A percentile compares a stretch with the other conserved stretches of the same genome.
These are phyloP conservation scores for Mythimna pallens DNA, from an alignment of 2,888 invertebrate genomes.

Conservation along the genomic window DNA sequence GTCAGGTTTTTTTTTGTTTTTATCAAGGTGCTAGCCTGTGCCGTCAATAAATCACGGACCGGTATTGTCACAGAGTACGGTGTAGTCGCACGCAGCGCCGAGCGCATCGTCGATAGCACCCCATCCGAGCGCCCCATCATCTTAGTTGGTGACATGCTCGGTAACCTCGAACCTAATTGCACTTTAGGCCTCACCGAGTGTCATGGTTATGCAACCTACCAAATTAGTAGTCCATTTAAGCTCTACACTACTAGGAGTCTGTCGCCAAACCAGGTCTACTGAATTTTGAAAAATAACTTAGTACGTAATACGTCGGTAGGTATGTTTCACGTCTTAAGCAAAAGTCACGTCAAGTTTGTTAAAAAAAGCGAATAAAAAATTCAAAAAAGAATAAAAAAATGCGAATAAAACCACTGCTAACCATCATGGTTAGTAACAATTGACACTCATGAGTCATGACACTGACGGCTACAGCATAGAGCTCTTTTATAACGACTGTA, in stretches of 20 bases:
- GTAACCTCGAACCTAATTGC: constrained; percentile 73
- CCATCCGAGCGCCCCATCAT: constrained; percentile 79
- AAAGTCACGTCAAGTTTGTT: not conserved
- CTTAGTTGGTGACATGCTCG: constrained; percentile 78
- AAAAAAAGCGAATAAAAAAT: constrained; percentile 2
- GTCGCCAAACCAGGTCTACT: not conserved
- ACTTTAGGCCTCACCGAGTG: not conserved
- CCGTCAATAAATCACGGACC: not conserved
- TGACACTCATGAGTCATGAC: constrained; percentile 9
- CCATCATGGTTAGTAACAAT: constrained; percentile 8
- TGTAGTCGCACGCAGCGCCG: constrained; percentile 38
- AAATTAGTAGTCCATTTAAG: not conserved
- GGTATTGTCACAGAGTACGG: not conserved
- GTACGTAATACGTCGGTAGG: not conserved
- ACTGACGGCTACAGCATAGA: constrained; percentile 2
- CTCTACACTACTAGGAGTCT: not conserved
- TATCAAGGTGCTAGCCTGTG: not conserved
- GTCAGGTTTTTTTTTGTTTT: not conserved
- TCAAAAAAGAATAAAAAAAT: constrained; percentile 8
- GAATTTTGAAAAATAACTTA: not conserved
- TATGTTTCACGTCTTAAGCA: not conserved
- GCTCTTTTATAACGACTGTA: not conserved
- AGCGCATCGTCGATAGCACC: constrained; percentile 59
- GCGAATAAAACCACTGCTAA: not conserved
- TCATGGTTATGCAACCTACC: not conserved